Evolutionary conservation across 2,888 invertebrate species (phyloP), one percentile per base, ranked within the genome.

Genomic region (Drosophila pseudotakahashii): DNA sequence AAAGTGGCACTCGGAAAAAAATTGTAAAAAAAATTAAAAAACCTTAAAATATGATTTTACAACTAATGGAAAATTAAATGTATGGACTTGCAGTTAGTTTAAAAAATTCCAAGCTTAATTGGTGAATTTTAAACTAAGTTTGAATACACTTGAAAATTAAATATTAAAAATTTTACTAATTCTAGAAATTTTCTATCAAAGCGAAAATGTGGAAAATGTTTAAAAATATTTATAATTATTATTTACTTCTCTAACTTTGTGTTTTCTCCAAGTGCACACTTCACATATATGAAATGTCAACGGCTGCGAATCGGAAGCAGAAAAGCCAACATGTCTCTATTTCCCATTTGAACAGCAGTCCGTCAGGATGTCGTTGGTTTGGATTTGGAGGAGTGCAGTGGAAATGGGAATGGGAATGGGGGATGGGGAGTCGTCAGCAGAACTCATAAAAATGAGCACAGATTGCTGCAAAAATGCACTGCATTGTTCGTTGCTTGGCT

Each of bases 261-360:
- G 7, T 7, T 30, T 36, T 23, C 11, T 62, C 10, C n/a, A 5
- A 48, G 62, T 62, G 62, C 39, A 41, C 14, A 7, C 34, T 37
- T 32, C 34, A 48, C 47, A 61, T 47, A 23, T 34, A 58, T 36
- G 70, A 30, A 78, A 75, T 67, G 79, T 69, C 76, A 79, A 79
- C 88, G 79, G 81, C 77, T 81, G 79, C 77, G 66, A 84, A 81
- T 81, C 89, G 81, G 76, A 87, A 79, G 81, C 77, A 69, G 85
- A 64, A 87, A 83, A 83, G 74, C 89, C 87, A 83, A 88, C 83
- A 83, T 87, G 84, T 83, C 89, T 83, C 84, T 86, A 83, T 83
- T 83, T 83, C 89, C 74, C 83, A 85, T 85, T 70, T 75, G 69
- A 82, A 71, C 75, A 73, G 57, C 48, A 48, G 60, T 62, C 69